Conservation (phyloP, 1,140 invertebrate species). For the Aphelinus certus region DNA sequence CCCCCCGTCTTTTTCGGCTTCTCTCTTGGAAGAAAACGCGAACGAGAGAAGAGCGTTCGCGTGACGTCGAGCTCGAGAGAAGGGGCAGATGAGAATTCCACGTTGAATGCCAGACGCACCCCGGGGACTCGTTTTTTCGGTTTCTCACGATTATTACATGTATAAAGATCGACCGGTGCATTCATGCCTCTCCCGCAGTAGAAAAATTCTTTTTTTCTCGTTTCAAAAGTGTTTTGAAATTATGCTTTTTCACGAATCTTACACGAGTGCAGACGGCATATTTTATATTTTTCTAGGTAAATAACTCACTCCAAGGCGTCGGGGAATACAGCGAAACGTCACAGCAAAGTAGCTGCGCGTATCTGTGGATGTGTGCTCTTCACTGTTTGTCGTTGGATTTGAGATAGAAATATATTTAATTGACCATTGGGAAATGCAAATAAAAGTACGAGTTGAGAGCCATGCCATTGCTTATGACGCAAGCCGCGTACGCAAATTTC, state of each 20-base stretch:
- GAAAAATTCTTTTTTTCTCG: neutral
- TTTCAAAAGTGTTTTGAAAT: too few species aligned
- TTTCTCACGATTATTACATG: constrained; percentile 43
- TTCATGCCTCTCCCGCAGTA: neutral
- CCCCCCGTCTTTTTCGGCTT: constrained; percentile 12
- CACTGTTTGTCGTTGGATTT: too few species aligned
- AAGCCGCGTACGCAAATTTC: too few species aligned
- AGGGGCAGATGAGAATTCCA: constrained; percentile 39
- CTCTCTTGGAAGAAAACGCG: neutral
- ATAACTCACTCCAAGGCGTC: too few species aligned
- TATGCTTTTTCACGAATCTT: too few species aligned
- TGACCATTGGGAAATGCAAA: constrained; percentile 19
- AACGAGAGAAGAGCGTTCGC: constrained; percentile 25
- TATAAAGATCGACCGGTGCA: too few species aligned
- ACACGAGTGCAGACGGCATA: too few species aligned
- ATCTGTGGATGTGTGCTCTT: too few species aligned
- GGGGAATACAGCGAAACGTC: too few species aligned
- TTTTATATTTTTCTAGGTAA: too few species aligned
- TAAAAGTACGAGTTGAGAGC: neutral
- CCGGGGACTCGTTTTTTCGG: constrained; percentile 37
- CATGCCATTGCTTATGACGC: too few species aligned
- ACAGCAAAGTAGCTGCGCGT: too few species aligned
- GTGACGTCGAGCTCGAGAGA: constrained; percentile 35
- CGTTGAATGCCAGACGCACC: constrained; percentile 44
- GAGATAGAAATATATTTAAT: constrained; percentile 1